Conservation (phyloP, 2,797 vertebrate species). For the Oreonectes daqikongensis region DNA sequence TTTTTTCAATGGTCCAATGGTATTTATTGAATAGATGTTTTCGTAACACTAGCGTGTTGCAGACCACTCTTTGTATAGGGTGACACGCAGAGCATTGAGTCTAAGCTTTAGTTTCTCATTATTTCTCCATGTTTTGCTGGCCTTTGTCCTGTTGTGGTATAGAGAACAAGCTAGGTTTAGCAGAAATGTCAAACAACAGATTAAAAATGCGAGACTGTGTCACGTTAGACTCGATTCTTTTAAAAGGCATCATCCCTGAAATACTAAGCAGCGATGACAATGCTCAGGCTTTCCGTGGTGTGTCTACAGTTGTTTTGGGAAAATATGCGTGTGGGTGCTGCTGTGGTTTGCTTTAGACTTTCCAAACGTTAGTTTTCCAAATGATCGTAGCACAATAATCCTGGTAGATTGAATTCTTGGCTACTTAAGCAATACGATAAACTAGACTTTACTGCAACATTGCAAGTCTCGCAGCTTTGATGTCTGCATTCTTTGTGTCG, state of each 20-base stretch:
- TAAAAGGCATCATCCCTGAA: slow-evolving; percentile 4
- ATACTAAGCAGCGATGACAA: slow-evolving; percentile 1
- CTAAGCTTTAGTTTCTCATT: slow-evolving; percentile 54
- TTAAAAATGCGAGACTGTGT: slow-evolving; percentile 4
- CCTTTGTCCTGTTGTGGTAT: slow-evolving; percentile 68
- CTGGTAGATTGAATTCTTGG: background rate
- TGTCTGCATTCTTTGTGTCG: background rate
- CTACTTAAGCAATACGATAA: background rate
- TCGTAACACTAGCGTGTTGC: background rate
- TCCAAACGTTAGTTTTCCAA: background rate
- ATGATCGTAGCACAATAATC: background rate
- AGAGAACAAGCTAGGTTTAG: slow-evolving; percentile 62
- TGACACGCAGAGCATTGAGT: background rate
- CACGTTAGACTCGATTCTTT: background rate
- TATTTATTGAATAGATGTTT: background rate
- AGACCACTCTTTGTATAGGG: slow-evolving; percentile 51
- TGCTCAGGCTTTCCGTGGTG: slow-evolving; percentile 7
- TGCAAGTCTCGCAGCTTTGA: background rate
- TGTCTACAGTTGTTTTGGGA: background rate
- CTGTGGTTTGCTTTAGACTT: slow-evolving; percentile 4
- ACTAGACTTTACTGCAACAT: background rate
- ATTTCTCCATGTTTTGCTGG: slow-evolving; percentile 72
- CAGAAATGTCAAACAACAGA: slow-evolving; percentile 1
- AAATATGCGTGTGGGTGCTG: background rate
- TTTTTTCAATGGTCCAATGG: background rate